Base-by-base conservation (phyloP, 53 echinoderm and acorn worm genomes). In the Crossaster papposus region DNA sequence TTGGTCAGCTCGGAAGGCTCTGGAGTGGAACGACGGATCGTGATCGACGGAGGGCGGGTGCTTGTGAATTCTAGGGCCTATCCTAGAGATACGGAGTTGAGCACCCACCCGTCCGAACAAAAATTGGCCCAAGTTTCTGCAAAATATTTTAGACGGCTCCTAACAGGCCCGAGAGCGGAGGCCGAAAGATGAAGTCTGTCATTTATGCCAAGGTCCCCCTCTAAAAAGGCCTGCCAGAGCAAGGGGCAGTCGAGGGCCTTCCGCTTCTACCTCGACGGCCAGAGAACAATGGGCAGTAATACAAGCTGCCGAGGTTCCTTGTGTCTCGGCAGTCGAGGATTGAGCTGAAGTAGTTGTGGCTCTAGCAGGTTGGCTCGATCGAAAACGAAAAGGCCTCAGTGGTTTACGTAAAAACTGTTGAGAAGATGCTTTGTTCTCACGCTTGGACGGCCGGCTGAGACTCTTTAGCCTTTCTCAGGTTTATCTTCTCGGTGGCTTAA, bases 31-130 rank as follows among this genome's bases (percentile, higher is more conserved):
- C 24, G 64, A 64, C 24, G 64, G 64, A 64, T 64, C 64, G 1
- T 64, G 0, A 5, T 44, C 64, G 15, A 64, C 22, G 64, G 20
- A 18, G 13, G 64, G 64, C n/a, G 44, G 44, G 44, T 44, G 44
- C 44, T 44, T 44, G 44, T 44, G 44, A 44, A 44, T 5, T 44
- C 0, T 9, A 80, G 54, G 26, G 51, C 14, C 23, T 80, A 80
- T 18, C 80, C 83, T 7, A 1, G 9, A 17, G 64, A 15, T 36
- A 83, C 35, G n/a, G 33, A 18, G 2, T 3, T 28, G 53, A 73
- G 53, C 52, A 85, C 36, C 85, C 85, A 53, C 53, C 53, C 14
- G 52, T 85, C 73, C 51, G 85, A 73, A 54, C 54, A 85, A 34
- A 72, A 85, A 51, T 24, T 20, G 30, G 51, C 85, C 51, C 73